phyloP scores from a whole-genome alignment of 2,113 vertebrate species.

The Cyprinodon variegatus region DNA sequence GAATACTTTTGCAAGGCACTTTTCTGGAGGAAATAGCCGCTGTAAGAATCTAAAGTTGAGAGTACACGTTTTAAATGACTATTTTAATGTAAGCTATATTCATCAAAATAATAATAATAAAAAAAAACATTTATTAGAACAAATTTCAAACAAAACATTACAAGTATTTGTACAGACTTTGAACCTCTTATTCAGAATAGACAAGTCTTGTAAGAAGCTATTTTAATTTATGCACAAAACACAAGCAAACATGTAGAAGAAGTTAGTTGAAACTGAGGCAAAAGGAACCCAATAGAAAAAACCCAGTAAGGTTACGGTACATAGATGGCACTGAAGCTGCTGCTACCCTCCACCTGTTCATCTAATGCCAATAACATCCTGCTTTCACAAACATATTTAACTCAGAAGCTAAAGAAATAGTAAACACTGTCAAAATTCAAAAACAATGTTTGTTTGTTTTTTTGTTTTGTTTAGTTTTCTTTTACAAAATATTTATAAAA shows the following conservation, averaged over 20 bases:
- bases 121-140: not conserved
- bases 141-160: not conserved
- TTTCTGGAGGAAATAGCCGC: too few species aligned
- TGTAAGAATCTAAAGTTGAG: too few species aligned
- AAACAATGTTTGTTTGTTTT: constrained; percentile 36
- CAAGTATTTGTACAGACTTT: not conserved
- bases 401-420: constrained; percentile 62
- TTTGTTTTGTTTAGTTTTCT: constrained; percentile 43
- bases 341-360: constrained; percentile 58
- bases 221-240: constrained; percentile 84
- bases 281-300: constrained; percentile 60
- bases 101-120: not conserved
- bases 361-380: constrained; percentile 54
- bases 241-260: constrained; percentile 81
- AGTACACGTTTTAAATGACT: not conserved
- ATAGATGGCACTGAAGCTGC: constrained; percentile 41
- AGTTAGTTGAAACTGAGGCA: constrained; percentile 76
- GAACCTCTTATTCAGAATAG: constrained; percentile 39
- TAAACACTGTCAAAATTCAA: constrained; percentile 71
- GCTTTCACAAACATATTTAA: constrained; percentile 56
- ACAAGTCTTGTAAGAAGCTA: constrained; percentile 74
- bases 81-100: not conserved
- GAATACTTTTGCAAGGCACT: too few species aligned
- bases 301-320: constrained; percentile 46
- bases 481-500: constrained; percentile 78